Percentiles rank a stretch among this genome's conserved stretches.
Conservation (phyloP, 2,113 vertebrate genomes). For the Suricata suricatta region DNA sequence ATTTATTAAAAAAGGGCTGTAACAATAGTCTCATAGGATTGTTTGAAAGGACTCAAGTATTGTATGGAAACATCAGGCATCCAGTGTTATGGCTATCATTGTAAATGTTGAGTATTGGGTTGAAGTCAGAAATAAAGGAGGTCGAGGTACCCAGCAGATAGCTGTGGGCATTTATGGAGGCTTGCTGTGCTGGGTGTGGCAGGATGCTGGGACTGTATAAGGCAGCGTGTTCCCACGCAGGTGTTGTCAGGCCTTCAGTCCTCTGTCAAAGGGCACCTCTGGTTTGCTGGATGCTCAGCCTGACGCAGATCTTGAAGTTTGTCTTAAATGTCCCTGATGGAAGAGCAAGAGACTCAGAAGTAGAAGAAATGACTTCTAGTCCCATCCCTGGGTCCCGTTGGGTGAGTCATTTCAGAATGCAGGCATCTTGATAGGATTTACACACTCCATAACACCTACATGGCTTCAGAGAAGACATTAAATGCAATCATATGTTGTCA, state of each 20-base stretch:
- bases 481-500: background rate
- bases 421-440: background rate
- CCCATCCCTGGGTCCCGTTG: too few relatives aligned
- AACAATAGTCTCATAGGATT: background rate
- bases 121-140: background rate
- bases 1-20: background rate
- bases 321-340: background rate
- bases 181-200: background rate
- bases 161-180: background rate
- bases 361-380: background rate
- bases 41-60: background rate
- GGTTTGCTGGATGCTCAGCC: background rate
- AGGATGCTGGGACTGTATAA: background rate
- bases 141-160: too few relatives aligned
- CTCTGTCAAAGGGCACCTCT: background rate
- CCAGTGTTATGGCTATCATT: background rate
- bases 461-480: background rate
- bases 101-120: background rate
- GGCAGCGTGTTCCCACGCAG: rapidly evolving
- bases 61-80: background rate
- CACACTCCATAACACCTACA: rapidly evolving
- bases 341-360: background rate
- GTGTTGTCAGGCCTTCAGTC: background rate
- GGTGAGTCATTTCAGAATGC: background rate
- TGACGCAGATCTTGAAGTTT: background rate